Evolutionary conservation across 2,797 vertebrate species (phyloP).

Genomic region (Buceros bicornis): DNA sequence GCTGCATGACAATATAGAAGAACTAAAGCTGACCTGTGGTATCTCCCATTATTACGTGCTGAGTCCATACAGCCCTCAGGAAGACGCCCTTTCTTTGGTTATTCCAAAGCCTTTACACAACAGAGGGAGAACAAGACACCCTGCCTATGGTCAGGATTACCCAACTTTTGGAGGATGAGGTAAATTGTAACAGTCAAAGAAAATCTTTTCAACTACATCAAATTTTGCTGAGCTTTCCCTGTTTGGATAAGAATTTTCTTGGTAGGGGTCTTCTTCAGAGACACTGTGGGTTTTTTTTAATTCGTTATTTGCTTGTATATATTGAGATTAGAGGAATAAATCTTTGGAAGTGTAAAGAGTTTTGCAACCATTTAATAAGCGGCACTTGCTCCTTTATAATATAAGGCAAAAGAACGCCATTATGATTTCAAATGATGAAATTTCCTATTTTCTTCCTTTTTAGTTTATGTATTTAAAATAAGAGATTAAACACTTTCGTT

Average conservation of each 20-base stretch:
- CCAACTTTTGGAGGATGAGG: neutral
- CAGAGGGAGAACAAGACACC: neutral
- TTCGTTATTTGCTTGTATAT: neutral
- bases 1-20: neutral
- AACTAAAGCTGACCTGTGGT: neutral
- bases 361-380: neutral
- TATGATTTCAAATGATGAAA: neutral
- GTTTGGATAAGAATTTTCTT: slow-evolving; percentile 17
- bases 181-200: neutral
- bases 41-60: neutral
- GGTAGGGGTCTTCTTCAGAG: slow-evolving; percentile 10
- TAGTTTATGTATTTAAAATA: neutral
- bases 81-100: neutral
- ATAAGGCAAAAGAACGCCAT: neutral
- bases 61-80: neutral
- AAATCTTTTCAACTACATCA: neutral
- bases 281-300: neutral
- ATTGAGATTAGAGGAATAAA: slow-evolving; percentile 18
- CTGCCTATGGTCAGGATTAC: slow-evolving; percentile 22
- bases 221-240: neutral
- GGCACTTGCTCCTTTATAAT: neutral
- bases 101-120: neutral
- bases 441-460: slow-evolving; percentile 3
- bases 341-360: neutral
- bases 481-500: neutral